These are phyloP conservation scores for Magallana ariakensis DNA, from an alignment of 1,140 invertebrate species.

Conservation along the genomic window DNA sequence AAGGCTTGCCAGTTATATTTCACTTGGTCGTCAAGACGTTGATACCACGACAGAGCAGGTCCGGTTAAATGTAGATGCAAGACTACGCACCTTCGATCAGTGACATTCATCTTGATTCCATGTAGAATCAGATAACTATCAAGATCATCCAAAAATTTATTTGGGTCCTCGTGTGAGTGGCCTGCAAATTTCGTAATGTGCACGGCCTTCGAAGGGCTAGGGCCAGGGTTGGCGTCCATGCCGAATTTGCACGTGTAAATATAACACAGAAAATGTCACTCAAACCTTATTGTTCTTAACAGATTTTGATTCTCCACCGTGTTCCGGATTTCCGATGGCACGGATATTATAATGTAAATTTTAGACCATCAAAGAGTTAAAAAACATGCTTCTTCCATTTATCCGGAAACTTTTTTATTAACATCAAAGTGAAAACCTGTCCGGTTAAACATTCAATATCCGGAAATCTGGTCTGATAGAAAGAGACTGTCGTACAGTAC, in stretches of 20 bases:
- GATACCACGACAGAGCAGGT: not conserved
- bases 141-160: not conserved
- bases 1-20: not conserved
- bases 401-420: not conserved
- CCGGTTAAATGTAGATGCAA: not conserved
- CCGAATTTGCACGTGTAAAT: not conserved
- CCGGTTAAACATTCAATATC: conserved; percentile 23
- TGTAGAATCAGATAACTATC: not conserved
- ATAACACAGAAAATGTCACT: not conserved
- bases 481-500: not conserved
- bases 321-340: not conserved
- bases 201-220: not conserved
- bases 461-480: conserved; percentile 7
- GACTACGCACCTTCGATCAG: not conserved
- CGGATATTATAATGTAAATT: no score
- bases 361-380: not conserved
- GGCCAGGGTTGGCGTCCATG: not conserved
- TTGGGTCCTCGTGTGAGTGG: not conserved
- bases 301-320: not conserved
- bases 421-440: not conserved
- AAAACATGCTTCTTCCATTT: not conserved
- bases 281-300: not conserved
- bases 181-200: not conserved
- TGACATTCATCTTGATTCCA: not conserved
- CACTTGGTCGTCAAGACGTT: not conserved